Conservation (phyloP, 2,888 invertebrate genomes). For the Xylota sylvarum region DNA sequence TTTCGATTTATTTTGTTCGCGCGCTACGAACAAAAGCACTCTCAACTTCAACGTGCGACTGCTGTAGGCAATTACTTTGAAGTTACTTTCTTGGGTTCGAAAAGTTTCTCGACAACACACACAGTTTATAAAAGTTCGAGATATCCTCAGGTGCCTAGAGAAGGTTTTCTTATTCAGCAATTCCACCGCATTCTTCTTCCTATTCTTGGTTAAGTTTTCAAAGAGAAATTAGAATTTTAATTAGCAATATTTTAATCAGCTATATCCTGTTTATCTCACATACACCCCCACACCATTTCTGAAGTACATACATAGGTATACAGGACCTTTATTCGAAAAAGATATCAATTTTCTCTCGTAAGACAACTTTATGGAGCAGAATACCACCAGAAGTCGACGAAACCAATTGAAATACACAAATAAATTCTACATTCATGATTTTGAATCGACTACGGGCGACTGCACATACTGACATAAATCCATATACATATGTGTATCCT, state of each 20-base stretch:
- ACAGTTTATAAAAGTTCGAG: not conserved
- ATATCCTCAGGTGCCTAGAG: not conserved
- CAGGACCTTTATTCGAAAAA: not conserved
- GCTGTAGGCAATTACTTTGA: conserved; percentile 18
- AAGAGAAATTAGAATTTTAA: conserved; percentile 13
- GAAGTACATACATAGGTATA: no score
- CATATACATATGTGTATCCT: not conserved
- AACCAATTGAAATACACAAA: conserved; percentile 30
- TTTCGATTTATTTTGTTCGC: not conserved
- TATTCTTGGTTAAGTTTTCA: conserved; percentile 1
- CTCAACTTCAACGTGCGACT: not conserved
- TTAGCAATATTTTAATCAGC: conserved; percentile 5
- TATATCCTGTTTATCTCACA: not conserved
- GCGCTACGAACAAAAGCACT: not conserved
- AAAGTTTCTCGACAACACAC: not conserved
- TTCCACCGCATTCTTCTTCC: not conserved
- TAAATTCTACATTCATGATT: conserved; percentile 23
- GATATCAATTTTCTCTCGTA: conserved; percentile 18
- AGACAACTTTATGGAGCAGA: conserved; percentile 30
- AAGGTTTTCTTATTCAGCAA: not conserved
- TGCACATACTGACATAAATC: conserved; percentile 14
- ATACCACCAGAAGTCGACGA: conserved; percentile 4
- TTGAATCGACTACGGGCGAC: not conserved
- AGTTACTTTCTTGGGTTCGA: not conserved
- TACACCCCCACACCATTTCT: no score